These are phyloP conservation scores for Ochotona princeps DNA, from an alignment of 2,113 vertebrate genomes.

Conservation along the genomic window DNA sequence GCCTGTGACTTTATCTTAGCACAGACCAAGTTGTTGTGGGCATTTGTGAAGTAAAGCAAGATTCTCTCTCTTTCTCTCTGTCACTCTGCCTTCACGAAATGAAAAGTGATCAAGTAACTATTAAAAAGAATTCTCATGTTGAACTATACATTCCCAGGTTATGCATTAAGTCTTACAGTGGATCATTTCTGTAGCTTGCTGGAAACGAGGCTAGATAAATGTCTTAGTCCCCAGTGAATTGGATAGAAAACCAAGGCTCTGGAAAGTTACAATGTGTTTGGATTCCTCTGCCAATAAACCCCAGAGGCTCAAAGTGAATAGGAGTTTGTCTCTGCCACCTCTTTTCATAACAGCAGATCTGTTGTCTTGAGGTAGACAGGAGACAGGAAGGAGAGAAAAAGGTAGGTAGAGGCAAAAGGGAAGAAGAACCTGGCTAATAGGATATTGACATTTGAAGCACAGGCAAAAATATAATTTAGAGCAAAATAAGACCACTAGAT, in stretches of 20 bases:
- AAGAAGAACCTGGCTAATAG: not conserved
- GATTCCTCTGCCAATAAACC: not conserved
- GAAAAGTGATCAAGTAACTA: too few relatives aligned
- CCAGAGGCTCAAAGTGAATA: not conserved
- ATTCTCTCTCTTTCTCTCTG: too few relatives aligned
- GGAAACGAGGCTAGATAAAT: not conserved
- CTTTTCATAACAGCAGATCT: not conserved
- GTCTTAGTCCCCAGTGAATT: not conserved
- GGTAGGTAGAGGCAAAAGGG: not conserved
- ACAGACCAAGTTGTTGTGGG: too few relatives aligned
- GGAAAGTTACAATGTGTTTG: not conserved
- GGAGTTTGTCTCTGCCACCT: not conserved
- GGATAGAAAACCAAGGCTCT: not conserved
- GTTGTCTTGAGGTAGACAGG: not conserved
- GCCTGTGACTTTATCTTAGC: too few relatives aligned
- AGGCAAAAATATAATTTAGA: constrained; percentile 33
- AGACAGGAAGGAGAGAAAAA: not conserved
- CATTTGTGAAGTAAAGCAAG: too few relatives aligned
- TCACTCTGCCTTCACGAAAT: too few relatives aligned
- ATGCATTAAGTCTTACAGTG: not conserved
- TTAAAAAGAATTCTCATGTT: not conserved
- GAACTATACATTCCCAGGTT: not conserved
- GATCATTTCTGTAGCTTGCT: not conserved
- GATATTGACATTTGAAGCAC: not conserved
- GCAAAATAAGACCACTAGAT: not conserved